Evolutionary conservation across 2,797 vertebrate species (phyloP).

Genomic region (Astyanax mexicanus): DNA sequence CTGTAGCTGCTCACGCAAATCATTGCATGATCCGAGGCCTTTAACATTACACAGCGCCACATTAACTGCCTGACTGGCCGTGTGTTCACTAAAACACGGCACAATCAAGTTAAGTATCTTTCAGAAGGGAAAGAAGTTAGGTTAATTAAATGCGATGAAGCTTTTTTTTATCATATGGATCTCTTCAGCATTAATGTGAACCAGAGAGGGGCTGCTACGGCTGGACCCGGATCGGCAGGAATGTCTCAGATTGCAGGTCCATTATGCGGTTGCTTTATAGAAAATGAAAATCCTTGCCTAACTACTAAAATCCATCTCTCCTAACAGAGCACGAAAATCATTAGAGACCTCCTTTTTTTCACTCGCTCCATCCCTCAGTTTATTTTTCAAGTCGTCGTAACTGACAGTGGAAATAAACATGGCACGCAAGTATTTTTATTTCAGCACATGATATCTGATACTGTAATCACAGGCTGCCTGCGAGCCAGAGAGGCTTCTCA

Average conservation of each 20-base stretch:
- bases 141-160: constrained; percentile 27
- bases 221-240: constrained; percentile 39
- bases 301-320: constrained; percentile 46
- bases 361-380: constrained; percentile 17
- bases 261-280: constrained; percentile 55
- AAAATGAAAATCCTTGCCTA: constrained; percentile 50
- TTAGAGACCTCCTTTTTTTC: constrained; percentile 47
- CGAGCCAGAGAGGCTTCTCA: constrained; percentile 46
- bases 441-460: constrained; percentile 55
- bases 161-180: constrained; percentile 43
- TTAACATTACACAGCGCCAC: constrained; percentile 38
- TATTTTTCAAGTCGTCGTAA: constrained; percentile 43
- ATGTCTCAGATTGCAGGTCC: constrained; percentile 49
- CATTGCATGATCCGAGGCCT: constrained; percentile 22
- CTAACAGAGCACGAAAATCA: constrained; percentile 56
- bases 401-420: constrained; percentile 55
- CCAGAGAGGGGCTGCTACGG: constrained; percentile 30
- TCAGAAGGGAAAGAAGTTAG: constrained; percentile 16
- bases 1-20: constrained; percentile 35
- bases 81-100: constrained; percentile 33
- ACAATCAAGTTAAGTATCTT: constrained; percentile 26
- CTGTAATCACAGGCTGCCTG: constrained; percentile 61
- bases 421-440: constrained; percentile 56
- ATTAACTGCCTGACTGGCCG: constrained; percentile 43
- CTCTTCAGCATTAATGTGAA: constrained; percentile 44